Evolutionary conservation across 2,888 invertebrate species (phyloP), one percentile per base, ranked within the genome.

Genomic region (Cyclophora punctaria): DNA sequence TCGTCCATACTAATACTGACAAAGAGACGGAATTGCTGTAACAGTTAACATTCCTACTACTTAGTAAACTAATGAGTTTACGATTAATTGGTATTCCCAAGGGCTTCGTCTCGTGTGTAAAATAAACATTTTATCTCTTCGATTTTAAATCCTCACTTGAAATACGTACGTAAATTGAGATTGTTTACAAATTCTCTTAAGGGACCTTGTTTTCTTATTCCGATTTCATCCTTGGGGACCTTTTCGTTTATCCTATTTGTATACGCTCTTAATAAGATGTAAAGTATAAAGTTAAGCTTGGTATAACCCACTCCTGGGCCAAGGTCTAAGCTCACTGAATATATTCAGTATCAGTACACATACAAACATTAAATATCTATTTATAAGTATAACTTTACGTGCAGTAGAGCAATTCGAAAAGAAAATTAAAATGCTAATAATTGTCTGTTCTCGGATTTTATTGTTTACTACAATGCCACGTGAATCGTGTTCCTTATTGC

Each of bases 11-110:
- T 35, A 46, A 7, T 42, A 42, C 20, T 34, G 6, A 4, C 34
- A 44, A 4, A 3, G 3, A 5, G 34, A 4, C 33, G 6, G 5
- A 6, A 5, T 4, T 34, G 44, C 5, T 6, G 6, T 41, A 55
- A 45, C 42, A 55, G 53, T 57, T 52, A 57, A 53, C 45, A 43
- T 41, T 7, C 43, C 43, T 6, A 41, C 34, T 48, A 52, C 48
- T 49, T 49, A 49, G 62, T 60, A 51, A 62, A 50, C 57, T 57
- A 56, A 57, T 60, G 55, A 59, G 55, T 58, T 57, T 47, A 52
- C 48, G 45, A 46, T 52, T 65, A 59, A 64, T 71, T 67, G 60
- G 59, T 57, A 70, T 71, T 71, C 67, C 67, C 59, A 66, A 65
- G 55, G 60, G 64, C 60, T 53, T 56, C 46, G 52, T 51, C 51